Percentiles rank a stretch among this genome's conserved stretches.
Evolutionary conservation across 1,140 invertebrate species (phyloP).

Genomic region (Microplitis demolitor): DNA sequence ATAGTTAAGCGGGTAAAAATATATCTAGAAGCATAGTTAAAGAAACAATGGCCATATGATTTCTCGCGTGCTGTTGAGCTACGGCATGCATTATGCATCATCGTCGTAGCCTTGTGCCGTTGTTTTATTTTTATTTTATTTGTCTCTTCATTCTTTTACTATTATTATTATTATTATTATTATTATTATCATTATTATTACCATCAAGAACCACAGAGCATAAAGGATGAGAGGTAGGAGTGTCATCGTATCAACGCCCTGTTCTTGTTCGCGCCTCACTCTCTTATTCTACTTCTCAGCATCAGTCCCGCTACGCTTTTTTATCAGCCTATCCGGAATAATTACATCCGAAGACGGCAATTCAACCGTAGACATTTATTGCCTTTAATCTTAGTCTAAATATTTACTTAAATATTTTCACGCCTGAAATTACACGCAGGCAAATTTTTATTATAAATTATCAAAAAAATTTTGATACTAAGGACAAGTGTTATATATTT

Average conservation of each 20-base stretch:
- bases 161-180: neutral
- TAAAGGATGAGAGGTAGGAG: conserved; percentile 39
- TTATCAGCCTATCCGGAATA: neutral
- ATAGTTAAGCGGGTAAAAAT: neutral
- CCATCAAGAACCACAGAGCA: neutral
- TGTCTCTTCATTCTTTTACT: neutral
- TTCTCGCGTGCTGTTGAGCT: conserved; percentile 12
- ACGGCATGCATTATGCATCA: conserved; percentile 53
- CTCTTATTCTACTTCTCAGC: too few relatives aligned
- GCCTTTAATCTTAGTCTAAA: too few relatives aligned
- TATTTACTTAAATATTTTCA: too few relatives aligned
- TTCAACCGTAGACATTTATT: too few relatives aligned
- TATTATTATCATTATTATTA: neutral
- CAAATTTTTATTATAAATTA: too few relatives aligned
- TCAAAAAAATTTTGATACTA: too few relatives aligned
- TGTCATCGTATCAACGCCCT: conserved; percentile 54
- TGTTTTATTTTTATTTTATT: neutral
- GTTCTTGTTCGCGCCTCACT: conserved; percentile 50
- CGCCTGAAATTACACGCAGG: too few relatives aligned
- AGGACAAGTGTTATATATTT: too few relatives aligned
- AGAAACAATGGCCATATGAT: conserved; percentile 15
- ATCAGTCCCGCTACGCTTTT: neutral
- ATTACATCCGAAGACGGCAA: too few relatives aligned
- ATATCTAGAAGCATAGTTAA: neutral
- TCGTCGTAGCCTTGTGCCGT: conserved; percentile 29